Evolutionary conservation across 2,797 vertebrate genomes (phyloP).

Genomic region (Bovichtus variegatus): DNA sequence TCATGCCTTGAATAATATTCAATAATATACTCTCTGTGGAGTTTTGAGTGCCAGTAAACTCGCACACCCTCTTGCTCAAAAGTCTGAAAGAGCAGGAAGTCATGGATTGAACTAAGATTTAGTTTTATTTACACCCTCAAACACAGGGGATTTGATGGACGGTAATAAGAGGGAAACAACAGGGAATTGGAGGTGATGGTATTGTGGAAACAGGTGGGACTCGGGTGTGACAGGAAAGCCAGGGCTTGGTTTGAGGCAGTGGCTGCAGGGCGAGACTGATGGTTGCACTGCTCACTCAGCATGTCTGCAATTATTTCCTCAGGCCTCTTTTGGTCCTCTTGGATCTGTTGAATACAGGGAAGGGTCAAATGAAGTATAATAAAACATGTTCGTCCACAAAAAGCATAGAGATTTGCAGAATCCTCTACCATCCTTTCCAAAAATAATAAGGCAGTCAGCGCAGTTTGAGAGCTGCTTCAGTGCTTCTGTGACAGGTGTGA

Average conservation of each 20-base stretch:
- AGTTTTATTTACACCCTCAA: conserved; percentile 67
- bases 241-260: neutral
- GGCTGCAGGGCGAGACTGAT: neutral
- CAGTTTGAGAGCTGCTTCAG: neutral
- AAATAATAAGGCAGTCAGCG: neutral
- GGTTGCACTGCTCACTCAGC: neutral
- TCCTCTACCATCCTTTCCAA: neutral
- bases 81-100: conserved; percentile 1
- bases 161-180: neutral
- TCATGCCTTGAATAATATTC: neutral
- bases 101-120: neutral
- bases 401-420: neutral
- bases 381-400: conserved; percentile 18
- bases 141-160: neutral
- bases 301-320: conserved; percentile 76
- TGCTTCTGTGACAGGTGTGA: conserved; percentile 11
- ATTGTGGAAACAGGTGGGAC: neutral
- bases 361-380: neutral
- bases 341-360: conserved; percentile 69
- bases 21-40: neutral
- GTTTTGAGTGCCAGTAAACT: neutral
- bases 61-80: neutral
- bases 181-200: neutral
- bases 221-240: conserved; percentile 14
- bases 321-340: conserved; percentile 85